Evolutionary conservation across 2,113 vertebrate species (phyloP), one percentile per base, ranked within the genome.

Genomic region (Conger conger): DNA sequence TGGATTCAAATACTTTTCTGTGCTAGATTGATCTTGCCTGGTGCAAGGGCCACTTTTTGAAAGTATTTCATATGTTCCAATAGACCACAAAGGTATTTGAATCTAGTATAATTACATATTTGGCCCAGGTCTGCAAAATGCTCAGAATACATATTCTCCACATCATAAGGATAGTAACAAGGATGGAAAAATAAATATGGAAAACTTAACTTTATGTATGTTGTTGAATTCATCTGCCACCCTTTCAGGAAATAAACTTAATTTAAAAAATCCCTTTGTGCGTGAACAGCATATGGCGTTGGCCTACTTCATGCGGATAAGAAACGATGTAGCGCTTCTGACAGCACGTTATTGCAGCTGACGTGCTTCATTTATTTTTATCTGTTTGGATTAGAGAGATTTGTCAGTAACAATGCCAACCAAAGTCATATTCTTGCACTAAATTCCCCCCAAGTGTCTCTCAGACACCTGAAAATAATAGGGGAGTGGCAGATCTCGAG

Each of bases 231-330:
- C 18, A 63, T 27, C 27, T 63, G 57, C 57, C 68, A 73, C 68
- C 60, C 20, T 27, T 20, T n/a, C 20, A 73, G 6, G 20, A 63
- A 63, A 30, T 73, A 1, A 33, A 33, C 2, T 73, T 73, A 1
- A 73, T 73, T 73, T 42, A 42, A 73, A 63, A 73, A 73, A 30
- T 73, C 68, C n/a, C 27, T 73, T 73, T 73, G 68, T 30, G 68
- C 13, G 9, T 13, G n/a, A 33, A 30, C 4, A 33, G 68, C 18
- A 33, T 30, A 13, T 73, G n/a, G n/a, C n/a, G 27, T 7, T 27
- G 57, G 23, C 68, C 68, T 33, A 11, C 68, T 73, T 33, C n/a
- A 23, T 11, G 68, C 27, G 2, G 68, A 33, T 33, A 30, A 11
- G 68, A 27, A 73, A 13, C 68, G 68, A 73, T 33, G n/a, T 30